Conservation (phyloP, 2,113 vertebrate species). For the Rafetus swinhoei region DNA sequence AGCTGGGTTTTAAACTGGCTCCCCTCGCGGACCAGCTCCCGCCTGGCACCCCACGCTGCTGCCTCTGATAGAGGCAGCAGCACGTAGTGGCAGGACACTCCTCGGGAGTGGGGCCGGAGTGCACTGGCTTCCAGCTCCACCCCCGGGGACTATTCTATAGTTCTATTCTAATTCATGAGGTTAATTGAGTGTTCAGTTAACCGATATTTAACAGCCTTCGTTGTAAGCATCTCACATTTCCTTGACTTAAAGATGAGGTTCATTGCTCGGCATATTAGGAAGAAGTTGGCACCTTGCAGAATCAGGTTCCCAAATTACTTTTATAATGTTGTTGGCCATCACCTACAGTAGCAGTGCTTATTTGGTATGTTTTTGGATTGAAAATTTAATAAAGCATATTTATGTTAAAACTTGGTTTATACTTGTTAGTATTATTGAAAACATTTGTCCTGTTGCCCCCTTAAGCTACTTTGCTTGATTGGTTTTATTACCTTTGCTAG, state of each 20-base stretch:
- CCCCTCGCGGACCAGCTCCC: too few species aligned
- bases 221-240: background rate
- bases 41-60: too few species aligned
- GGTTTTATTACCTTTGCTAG: background rate
- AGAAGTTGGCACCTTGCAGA: fast-evolving
- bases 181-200: too few species aligned
- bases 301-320: background rate
- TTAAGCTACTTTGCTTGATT: background rate
- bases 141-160: too few species aligned
- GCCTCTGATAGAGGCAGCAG: too few species aligned
- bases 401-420: background rate
- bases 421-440: background rate
- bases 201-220: too few species aligned
- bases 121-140: too few species aligned
- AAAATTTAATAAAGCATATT: background rate
- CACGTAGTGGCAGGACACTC: too few species aligned
- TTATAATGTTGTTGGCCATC: background rate
- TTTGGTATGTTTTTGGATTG: background rate
- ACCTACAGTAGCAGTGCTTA: background rate
- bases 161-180: too few species aligned
- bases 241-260: fast-evolving
- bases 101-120: too few species aligned
- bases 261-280: background rate
- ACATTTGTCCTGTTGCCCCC: background rate
- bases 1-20: too few species aligned